Conservation (phyloP, 2,797 vertebrate species). For the Heterohyrax brucei region DNA sequence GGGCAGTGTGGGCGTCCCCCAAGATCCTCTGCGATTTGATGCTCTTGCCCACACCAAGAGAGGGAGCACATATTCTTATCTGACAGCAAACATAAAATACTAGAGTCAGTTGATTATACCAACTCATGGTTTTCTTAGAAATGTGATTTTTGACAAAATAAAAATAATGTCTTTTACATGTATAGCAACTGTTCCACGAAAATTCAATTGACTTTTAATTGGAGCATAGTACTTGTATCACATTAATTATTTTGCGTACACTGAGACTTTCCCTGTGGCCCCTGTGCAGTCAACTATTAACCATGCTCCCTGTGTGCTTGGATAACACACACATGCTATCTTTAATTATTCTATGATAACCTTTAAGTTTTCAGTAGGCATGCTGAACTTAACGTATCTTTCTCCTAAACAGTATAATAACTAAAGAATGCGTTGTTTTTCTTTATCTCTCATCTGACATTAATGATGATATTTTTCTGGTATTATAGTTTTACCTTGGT, state of each 20-base stretch:
- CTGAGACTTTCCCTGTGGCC: background rate
- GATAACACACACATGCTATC: background rate
- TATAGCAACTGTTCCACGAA: background rate
- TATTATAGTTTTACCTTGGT: background rate
- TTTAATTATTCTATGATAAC: background rate
- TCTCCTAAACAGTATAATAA: background rate
- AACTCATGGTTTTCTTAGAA: background rate
- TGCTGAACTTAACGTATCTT: background rate
- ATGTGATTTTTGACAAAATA: background rate
- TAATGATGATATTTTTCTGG: background rate
- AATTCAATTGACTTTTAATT: background rate
- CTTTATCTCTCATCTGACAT: too few species aligned
- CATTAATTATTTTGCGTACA: background rate
- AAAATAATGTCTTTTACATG: background rate
- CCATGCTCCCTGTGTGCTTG: background rate
- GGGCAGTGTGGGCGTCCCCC: too few species aligned
- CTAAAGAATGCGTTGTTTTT: background rate
- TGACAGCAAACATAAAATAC: background rate
- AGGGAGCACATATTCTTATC: too few species aligned
- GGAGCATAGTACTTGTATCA: background rate
- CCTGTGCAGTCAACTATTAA: background rate
- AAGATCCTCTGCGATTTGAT: too few species aligned
- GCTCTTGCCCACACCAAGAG: too few species aligned
- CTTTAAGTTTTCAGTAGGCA: background rate
- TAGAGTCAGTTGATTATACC: background rate